phyloP scores from a whole-genome alignment of 2,888 invertebrate genomes.

The Vesta saturnalis region DNA sequence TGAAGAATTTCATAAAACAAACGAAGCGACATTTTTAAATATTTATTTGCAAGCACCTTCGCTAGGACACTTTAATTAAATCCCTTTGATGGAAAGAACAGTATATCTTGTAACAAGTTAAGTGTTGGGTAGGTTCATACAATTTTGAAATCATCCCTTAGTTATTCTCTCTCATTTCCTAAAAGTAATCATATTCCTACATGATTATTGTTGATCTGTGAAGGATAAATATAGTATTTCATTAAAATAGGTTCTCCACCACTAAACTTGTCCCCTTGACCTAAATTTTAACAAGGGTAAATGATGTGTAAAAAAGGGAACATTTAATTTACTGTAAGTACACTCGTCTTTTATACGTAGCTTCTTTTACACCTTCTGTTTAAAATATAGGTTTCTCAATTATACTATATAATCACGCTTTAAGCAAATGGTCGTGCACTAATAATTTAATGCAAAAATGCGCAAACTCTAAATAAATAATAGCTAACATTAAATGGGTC shows the following conservation, averaged over 20 bases:
- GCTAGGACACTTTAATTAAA: constrained; percentile 1
- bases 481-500: background rate
- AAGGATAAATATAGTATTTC: background rate
- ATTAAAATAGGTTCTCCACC: background rate
- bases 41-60: background rate
- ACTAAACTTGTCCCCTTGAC: background rate
- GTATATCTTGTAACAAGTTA: background rate
- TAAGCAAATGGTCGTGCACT: too few species aligned
- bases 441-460: background rate
- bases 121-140: background rate
- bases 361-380: background rate
- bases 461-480: background rate
- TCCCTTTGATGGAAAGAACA: background rate
- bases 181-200: background rate
- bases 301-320: background rate
- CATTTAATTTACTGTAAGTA: background rate
- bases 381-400: too few species aligned
- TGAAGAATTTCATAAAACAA: too few species aligned
- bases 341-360: background rate
- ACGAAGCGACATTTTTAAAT: background rate
- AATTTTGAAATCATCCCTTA: background rate
- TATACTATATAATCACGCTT: too few species aligned
- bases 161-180: background rate
- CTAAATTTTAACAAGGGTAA: background rate
- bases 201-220: background rate